A percentile compares a stretch with the other conserved stretches of the same genome.
phyloP scores from a whole-genome alignment of 2,113 vertebrate species.

The Odocoileus hemionus region DNA sequence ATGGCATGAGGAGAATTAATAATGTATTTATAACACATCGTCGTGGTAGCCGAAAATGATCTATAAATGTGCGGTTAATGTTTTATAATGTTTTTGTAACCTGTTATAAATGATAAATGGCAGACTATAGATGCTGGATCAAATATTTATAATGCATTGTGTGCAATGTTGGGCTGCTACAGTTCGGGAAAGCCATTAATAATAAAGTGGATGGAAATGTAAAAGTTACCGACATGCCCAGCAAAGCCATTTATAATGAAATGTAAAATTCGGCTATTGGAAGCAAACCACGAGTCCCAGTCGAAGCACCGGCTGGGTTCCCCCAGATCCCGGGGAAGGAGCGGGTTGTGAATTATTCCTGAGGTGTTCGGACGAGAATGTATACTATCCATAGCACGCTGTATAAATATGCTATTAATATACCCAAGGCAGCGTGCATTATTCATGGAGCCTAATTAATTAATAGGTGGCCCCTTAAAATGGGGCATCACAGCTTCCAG shows the following conservation, averaged over 20 bases:
- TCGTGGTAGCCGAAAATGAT: conserved; percentile 81
- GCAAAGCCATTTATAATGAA: conserved; percentile 81
- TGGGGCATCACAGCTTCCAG: neutral
- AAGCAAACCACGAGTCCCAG: neutral
- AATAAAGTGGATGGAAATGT: conserved; percentile 82
- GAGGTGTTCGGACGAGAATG: conserved; percentile 74
- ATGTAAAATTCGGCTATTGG: conserved; percentile 78
- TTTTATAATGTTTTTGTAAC: conserved; percentile 89
- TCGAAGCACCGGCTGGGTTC: conserved; percentile 73
- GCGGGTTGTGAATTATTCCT: conserved; percentile 74
- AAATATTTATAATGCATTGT: conserved; percentile 84
- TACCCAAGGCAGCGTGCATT: conserved; percentile 60
- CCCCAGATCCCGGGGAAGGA: conserved; percentile 68
- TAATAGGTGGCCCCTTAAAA: conserved; percentile 62
- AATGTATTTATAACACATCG: conserved; percentile 85
- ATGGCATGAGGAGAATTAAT: conserved; percentile 81
- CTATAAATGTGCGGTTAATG: conserved; percentile 86
- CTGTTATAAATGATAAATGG: conserved; percentile 88
- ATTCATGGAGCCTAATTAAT: conserved; percentile 73
- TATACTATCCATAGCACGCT: conserved; percentile 72
- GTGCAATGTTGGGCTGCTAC: conserved; percentile 74
- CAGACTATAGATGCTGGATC: conserved; percentile 80
- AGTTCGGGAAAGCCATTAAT: conserved; percentile 83
- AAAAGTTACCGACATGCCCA: conserved; percentile 75
- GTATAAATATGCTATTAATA: conserved; percentile 66